phyloP scores from a whole-genome alignment of 2,888 invertebrate species.

The Macrosoma leucophasiata region DNA sequence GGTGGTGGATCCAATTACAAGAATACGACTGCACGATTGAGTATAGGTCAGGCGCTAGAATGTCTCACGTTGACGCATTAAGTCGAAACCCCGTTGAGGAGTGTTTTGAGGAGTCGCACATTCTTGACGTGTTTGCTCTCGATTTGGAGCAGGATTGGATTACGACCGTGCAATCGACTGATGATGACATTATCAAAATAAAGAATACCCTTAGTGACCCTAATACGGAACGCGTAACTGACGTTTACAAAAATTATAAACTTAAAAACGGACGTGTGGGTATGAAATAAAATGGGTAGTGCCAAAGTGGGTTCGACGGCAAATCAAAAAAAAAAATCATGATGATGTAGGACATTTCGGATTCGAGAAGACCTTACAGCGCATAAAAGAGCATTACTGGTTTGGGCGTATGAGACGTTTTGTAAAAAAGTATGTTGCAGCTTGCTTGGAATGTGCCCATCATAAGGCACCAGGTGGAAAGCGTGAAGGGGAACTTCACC shows the following conservation, averaged over 20 bases:
- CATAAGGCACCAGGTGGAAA: slow-evolving; percentile 23
- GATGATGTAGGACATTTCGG: slow-evolving; percentile 27
- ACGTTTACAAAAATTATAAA: slow-evolving; percentile 22
- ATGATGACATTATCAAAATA: slow-evolving; percentile 16
- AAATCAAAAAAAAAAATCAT: slow-evolving; percentile 24
- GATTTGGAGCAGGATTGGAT: slow-evolving; percentile 11
- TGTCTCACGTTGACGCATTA: slow-evolving; percentile 9
- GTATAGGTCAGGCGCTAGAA: slow-evolving; percentile 4
- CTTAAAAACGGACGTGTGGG: slow-evolving; percentile 20
- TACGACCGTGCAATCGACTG: slow-evolving; percentile 6
- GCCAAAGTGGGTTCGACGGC: slow-evolving; percentile 25
- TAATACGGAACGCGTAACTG: slow-evolving; percentile 7
- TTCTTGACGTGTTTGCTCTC: slow-evolving; percentile 6
- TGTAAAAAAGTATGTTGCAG: slow-evolving; percentile 22
- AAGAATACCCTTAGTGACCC: slow-evolving; percentile 15
- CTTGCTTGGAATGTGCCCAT: slow-evolving; percentile 26
- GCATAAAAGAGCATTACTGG: slow-evolving; percentile 25
- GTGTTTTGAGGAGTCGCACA: neutral
- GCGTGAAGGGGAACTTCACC: slow-evolving; percentile 23
- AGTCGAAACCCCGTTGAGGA: slow-evolving; percentile 8
- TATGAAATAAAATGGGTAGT: slow-evolving; percentile 25
- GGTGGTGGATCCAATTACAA: slow-evolving; percentile 20
- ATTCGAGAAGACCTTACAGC: slow-evolving; percentile 22
- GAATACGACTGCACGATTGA: slow-evolving; percentile 16
- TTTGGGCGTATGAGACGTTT: slow-evolving; percentile 27